phyloP scores from a whole-genome alignment of 2,888 invertebrate species.

The Cybosia mesomella region DNA sequence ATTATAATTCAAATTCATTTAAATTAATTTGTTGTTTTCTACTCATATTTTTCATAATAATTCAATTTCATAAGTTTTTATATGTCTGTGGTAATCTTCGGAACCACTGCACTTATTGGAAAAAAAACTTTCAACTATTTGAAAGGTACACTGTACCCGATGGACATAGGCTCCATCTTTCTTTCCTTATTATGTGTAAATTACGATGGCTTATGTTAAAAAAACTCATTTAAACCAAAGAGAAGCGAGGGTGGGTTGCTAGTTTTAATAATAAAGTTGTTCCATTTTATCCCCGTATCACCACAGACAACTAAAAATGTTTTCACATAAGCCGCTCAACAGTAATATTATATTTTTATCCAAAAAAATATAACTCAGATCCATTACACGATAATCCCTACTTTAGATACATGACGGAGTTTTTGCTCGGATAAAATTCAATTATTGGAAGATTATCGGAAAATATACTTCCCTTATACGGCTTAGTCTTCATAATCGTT shows the following conservation, averaged over 20 bases:
- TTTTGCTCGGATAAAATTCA: slow-evolving; percentile 32
- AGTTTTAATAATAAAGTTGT: neutral
- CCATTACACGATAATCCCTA: slow-evolving; percentile 12
- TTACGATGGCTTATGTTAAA: too few species aligned
- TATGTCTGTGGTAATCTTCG: too few species aligned
- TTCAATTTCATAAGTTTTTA: neutral
- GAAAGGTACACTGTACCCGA: too few species aligned
- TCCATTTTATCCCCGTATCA: neutral
- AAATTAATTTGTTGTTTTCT: neutral
- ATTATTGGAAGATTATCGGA: slow-evolving; percentile 45
- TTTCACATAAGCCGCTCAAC: too few species aligned
- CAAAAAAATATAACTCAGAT: slow-evolving; percentile 4
- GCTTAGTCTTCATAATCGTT: slow-evolving; percentile 9
- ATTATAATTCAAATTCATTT: neutral
- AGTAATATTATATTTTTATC: neutral
- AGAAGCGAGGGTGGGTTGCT: too few species aligned
- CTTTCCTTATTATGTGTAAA: too few species aligned
- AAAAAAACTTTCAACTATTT: too few species aligned
- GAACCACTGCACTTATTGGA: too few species aligned
- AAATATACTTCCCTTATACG: slow-evolving; percentile 26
- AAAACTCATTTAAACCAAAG: too few species aligned
- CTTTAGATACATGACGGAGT: slow-evolving; percentile 9
- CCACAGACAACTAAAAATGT: neutral
- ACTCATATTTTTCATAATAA: neutral
- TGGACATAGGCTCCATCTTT: too few species aligned